Evolutionary conservation across 2,113 vertebrate genomes (phyloP), one percentile per base, ranked within the genome.

Genomic region (Plectropomus leopardus): DNA sequence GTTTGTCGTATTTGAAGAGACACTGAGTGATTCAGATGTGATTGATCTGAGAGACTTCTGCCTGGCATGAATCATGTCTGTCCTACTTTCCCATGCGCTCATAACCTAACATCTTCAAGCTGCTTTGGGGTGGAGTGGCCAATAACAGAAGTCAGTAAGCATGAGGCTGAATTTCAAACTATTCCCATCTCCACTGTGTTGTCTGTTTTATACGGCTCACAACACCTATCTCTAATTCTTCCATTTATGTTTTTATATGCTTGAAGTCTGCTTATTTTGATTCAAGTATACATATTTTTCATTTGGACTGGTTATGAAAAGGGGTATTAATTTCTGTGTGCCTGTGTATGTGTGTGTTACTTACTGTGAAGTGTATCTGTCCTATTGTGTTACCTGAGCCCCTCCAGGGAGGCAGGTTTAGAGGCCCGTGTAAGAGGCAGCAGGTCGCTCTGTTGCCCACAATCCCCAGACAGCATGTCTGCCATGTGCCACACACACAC

Each of bases 311-410:
- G 34, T 19, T 66, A 23, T 10, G 16, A 84, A 76, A 58, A 44
- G 19, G 16, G 44, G 26, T 21, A 10, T 47, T 64, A 2, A 64
- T 64, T 45, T 15, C 13, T 48, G 3, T 59, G 34, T 59, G 51
- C 17, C 15, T 67, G 42, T 83, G 42, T 69, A 34, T 71, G 69
- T 71, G 58, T 65, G 63, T 53, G 54, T 30, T 28, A 1, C 76
- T 72, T 40, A 73, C 50, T 66, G 51, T 47, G 65, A 36, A 51
- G 32, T 79, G 55, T 70, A 72, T 77, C 53, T 75, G 61, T 78
- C 26, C 51, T 71, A 51, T 84, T 80, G 60, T 82, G 90, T 94
- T 89, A 93, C 89, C 78, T 87, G 88, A 94, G 80, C 86, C 80
- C 80, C 91, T 80, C 91, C 48, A 23, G 91, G 90, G 93, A 93